Conservation (phyloP, 1,140 invertebrate species). For the Macrobrachium nipponense region DNA sequence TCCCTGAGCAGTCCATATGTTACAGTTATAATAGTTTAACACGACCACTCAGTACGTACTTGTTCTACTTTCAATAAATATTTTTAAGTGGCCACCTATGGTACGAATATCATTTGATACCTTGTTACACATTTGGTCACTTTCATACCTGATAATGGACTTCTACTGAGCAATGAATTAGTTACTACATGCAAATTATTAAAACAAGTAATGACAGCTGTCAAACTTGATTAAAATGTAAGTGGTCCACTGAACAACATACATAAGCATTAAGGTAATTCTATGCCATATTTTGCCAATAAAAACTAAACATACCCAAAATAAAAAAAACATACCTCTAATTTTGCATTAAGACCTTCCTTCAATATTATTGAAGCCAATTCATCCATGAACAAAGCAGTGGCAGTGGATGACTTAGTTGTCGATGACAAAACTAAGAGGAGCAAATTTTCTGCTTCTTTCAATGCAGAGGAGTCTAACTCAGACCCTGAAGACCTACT, state of each 20-base stretch:
- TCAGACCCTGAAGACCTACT: background rate
- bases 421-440: conserved; percentile 53
- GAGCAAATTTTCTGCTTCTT: conserved; percentile 54
- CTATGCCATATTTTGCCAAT: no score
- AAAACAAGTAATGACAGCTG: background rate
- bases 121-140: no score
- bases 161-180: no score
- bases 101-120: no score
- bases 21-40: no score
- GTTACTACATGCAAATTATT: no score
- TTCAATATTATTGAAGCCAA: conserved; percentile 61
- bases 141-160: no score
- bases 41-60: no score
- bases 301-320: background rate
- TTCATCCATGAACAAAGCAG: conserved; percentile 65
- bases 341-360: conserved; percentile 53
- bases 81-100: no score
- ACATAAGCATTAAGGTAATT: background rate
- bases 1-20: no score
- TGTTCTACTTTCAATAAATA: no score
- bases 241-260: background rate
- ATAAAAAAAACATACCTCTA: conserved; percentile 45
- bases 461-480: conserved; percentile 3
- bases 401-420: conserved; percentile 38
- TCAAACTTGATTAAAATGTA: no score